Percentiles rank a stretch among this genome's conserved stretches.
phyloP scores from a whole-genome alignment of 2,888 invertebrate genomes.

The Zygogramma bicolorata region DNA sequence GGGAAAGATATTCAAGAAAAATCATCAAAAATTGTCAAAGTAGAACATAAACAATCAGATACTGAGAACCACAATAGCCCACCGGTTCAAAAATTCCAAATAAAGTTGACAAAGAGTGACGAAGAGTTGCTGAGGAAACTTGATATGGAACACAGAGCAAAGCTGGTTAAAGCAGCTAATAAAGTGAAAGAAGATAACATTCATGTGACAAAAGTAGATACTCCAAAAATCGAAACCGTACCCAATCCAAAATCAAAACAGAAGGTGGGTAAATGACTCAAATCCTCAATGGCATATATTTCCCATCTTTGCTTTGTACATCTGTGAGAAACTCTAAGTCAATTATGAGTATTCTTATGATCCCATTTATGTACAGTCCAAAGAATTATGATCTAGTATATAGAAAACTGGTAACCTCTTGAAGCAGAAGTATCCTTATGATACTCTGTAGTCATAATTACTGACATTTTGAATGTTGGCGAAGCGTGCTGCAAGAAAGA shows the following conservation, averaged over 20 bases:
- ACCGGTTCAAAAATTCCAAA: conserved; percentile 60
- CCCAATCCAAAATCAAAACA: conserved; percentile 61
- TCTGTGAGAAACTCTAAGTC: too few relatives aligned
- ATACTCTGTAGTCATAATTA: too few relatives aligned
- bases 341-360: too few relatives aligned
- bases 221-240: conserved; percentile 40
- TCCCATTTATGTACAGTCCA: too few relatives aligned
- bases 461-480: too few relatives aligned
- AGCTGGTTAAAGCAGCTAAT: conserved; percentile 46
- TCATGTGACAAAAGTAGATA: conserved; percentile 22
- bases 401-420: too few relatives aligned
- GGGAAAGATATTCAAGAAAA: background rate
- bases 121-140: conserved; percentile 67
- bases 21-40: background rate
- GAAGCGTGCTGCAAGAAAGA: too few relatives aligned
- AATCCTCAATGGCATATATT: too few relatives aligned
- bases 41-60: conserved; percentile 12
- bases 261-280: conserved; percentile 54
- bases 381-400: too few relatives aligned
- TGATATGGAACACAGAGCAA: conserved; percentile 68
- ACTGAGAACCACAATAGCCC: background rate
- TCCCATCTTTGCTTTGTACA: too few relatives aligned
- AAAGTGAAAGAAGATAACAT: conserved; percentile 33
- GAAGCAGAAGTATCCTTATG: too few relatives aligned
- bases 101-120: conserved; percentile 68